Base-by-base conservation (phyloP, 2,797 vertebrate species). In the Gallinago nigripennis region DNA sequence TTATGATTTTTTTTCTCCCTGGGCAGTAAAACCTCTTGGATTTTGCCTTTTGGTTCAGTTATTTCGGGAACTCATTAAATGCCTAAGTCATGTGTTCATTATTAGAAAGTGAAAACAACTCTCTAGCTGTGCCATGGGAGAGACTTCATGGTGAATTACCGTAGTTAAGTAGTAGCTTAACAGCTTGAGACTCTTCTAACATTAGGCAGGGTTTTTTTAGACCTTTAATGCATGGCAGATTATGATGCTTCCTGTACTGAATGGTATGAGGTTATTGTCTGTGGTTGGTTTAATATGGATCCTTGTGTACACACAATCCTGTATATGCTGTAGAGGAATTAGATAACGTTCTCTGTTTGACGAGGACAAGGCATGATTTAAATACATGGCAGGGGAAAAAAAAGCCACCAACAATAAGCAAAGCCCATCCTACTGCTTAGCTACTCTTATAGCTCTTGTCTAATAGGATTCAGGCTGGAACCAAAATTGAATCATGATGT, bases 61-160 rank as follows among this genome's bases (percentile, higher is more conserved):
- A 95, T 98, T 97, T 94, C 25, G 41, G 96, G 96, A 98, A 96
- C 94, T 97, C 97, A 97, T 98, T 97, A 98, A 97, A 78, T 48
- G 80, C 95, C 78, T 51, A 58, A 82, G 87, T 96, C 96, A 97
- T 76, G 73, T 90, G 61, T 48, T 97, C 41, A 5, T 97, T 96
- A 92, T 93, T 95, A 95, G 97, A 96, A 94, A 95, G 93, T 43
- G 78, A 63, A 94, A 94, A 94, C 94, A 97, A 90, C 75, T 69
- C 82, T 15, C 83, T 84, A 83, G 76, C 90, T 75, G 85, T 95
- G 87, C 92, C 93, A 76, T 31, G 80, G 95, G 96, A 97, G 96
- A 95, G 93, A 45, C 81, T 86, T 87, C 83, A 76, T 86, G 95
- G 94, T 79, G 91, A 95, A 94, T 96, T 61, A 64, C 92, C 45